Evolutionary conservation across 2,888 invertebrate genomes (phyloP), one percentile per base, ranked within the genome.

Genomic region (Lamellibrachia satsuma): DNA sequence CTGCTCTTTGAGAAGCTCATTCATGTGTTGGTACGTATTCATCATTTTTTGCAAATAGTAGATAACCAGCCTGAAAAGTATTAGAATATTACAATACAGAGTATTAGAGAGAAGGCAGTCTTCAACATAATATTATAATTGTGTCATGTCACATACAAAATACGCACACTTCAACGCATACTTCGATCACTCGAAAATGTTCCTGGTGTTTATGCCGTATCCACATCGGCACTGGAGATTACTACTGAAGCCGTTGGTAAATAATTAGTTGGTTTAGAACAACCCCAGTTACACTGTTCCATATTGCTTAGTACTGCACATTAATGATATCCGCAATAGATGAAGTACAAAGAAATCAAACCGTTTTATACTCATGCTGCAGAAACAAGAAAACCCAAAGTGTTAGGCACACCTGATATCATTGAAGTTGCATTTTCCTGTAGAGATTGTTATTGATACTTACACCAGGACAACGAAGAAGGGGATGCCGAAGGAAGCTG

Each of bases 401-500:
- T 6, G n/a, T 22, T 75, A 15, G 22, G 22, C 75, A 15, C 22
- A 22, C n/a, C 75, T 6, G n/a, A 22, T 75, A 75, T 6, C 55
- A 22, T 22, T 75, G 15, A 11, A 60, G 60, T 9, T 60, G 11
- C 11, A 75, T 15, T 75, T 75, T 75, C n/a, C 75, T 75, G 22
- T 75, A 4, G 75, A 75, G 75, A 15, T 6, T 22, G 75, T 75
- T 75, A 6, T 22, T n/a, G 15, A 22, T 75, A 95, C 96, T 97
- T 95, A 98, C 98, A 97, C 97, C 4, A 97, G 97, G 93, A 98
- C 97, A n/a, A 98, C 96, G 27, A 96, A 93, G 22, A 95, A 92
- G 27, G 94, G 94, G 22, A 94, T 93, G 7, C 95, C 93, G 91
- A 95, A 94, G 22, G 95, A 95, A 7, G 95, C 93, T 7, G 95